Conservation (phyloP, 2,888 invertebrate species). For the Harpalus rubripes region DNA sequence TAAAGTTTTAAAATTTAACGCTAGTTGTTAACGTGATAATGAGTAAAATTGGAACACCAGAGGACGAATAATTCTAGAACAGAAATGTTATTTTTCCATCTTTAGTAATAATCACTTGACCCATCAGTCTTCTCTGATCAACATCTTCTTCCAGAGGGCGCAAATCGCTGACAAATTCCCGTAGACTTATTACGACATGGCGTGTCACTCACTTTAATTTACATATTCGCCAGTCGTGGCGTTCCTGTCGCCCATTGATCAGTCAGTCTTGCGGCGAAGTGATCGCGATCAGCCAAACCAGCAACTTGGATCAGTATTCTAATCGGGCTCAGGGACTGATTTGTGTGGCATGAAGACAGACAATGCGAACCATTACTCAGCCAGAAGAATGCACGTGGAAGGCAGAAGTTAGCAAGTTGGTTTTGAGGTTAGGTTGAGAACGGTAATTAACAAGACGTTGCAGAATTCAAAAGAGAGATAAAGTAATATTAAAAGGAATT, state of each 20-base stretch:
- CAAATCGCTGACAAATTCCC: slow-evolving; percentile 64
- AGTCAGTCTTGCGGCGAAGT: slow-evolving; percentile 22
- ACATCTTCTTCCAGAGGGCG: slow-evolving; percentile 49
- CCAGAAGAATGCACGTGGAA: slow-evolving; percentile 29
- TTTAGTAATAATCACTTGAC: neutral
- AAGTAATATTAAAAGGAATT: too few species aligned
- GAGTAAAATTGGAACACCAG: too few species aligned
- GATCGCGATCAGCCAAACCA: slow-evolving; percentile 22
- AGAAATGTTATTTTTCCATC: too few species aligned
- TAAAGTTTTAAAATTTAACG: too few species aligned
- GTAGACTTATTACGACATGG: slow-evolving; percentile 62
- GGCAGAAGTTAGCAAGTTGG: slow-evolving; percentile 6
- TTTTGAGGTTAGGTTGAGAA: neutral
- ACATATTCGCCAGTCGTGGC: slow-evolving; percentile 62
- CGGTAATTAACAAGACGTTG: neutral
- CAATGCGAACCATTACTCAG: slow-evolving; percentile 65
- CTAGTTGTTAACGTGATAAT: too few species aligned
- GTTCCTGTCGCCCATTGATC: slow-evolving; percentile 46
- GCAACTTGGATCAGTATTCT: slow-evolving; percentile 58
- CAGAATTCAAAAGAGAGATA: too few species aligned
- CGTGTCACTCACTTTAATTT: slow-evolving; percentile 60
- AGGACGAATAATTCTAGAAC: too few species aligned
- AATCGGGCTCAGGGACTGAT: slow-evolving; percentile 57
- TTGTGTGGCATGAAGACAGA: slow-evolving; percentile 64
- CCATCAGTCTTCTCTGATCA: neutral